phyloP scores from a whole-genome alignment of 2,113 vertebrate species.

The Craseonycteris thonglongyai region DNA sequence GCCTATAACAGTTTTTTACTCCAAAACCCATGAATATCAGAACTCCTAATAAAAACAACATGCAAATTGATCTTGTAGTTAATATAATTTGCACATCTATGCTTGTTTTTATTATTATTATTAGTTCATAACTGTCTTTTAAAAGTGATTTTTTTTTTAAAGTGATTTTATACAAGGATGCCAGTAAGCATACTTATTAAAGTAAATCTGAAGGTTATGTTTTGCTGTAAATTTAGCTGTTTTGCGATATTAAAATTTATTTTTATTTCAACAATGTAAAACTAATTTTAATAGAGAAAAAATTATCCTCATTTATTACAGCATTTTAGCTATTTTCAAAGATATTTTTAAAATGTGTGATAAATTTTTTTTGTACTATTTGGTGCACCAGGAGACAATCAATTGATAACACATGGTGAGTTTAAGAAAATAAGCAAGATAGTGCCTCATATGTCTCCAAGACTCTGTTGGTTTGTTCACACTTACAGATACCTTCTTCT shows the following conservation, averaged over 20 bases:
- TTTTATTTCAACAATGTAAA: slow-evolving; percentile 28
- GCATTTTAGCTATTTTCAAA: background rate
- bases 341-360: no score
- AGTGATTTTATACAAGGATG: background rate
- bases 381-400: background rate
- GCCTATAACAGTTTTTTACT: background rate
- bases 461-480: background rate
- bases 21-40: background rate
- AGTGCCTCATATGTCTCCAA: background rate
- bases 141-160: no score
- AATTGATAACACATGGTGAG: background rate
- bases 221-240: background rate
- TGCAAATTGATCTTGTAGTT: background rate
- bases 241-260: background rate
- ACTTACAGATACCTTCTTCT: background rate
- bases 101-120: background rate
- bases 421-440: background rate
- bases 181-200: background rate
- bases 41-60: background rate
- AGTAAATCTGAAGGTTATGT: background rate
- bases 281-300: background rate
- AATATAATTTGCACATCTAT: background rate
- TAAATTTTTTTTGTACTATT: background rate
- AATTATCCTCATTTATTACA: background rate
- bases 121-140: background rate